Conservation (phyloP, 64 coral and sea anemone genomes). For the Orbicella faveolata region DNA sequence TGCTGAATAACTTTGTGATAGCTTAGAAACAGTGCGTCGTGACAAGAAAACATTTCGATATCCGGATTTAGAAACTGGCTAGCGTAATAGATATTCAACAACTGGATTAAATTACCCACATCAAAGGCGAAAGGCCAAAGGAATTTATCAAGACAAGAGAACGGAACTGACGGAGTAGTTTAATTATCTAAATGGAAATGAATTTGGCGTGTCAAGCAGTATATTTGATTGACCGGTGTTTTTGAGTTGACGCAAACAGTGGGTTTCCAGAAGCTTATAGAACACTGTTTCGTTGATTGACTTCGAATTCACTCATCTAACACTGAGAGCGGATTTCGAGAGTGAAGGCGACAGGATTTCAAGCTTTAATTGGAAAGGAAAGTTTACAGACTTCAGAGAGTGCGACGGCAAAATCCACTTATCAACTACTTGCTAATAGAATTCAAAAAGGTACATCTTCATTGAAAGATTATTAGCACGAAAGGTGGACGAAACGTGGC, state of each 20-base stretch:
- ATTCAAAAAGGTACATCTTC: slow-evolving; percentile 25
- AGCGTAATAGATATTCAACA: neutral
- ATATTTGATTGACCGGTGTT: neutral
- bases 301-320: neutral
- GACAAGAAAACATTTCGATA: neutral
- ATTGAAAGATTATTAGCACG: neutral
- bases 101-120: slow-evolving; percentile 29
- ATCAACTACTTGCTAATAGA: slow-evolving; percentile 37
- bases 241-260: neutral
- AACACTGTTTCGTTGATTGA: neutral
- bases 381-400: neutral
- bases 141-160: neutral
- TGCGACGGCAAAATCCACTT: neutral
- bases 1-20: neutral
- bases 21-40: neutral
- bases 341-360: neutral
- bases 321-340: neutral
- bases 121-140: neutral
- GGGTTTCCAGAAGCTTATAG: neutral
- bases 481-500: neutral
- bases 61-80: neutral
- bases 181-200: slow-evolving; percentile 30
- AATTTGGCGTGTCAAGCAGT: neutral
- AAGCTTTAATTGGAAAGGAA: neutral
- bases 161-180: slow-evolving; percentile 12